phyloP scores from a whole-genome alignment of 2,888 invertebrate species.

The Suillia variegata region DNA sequence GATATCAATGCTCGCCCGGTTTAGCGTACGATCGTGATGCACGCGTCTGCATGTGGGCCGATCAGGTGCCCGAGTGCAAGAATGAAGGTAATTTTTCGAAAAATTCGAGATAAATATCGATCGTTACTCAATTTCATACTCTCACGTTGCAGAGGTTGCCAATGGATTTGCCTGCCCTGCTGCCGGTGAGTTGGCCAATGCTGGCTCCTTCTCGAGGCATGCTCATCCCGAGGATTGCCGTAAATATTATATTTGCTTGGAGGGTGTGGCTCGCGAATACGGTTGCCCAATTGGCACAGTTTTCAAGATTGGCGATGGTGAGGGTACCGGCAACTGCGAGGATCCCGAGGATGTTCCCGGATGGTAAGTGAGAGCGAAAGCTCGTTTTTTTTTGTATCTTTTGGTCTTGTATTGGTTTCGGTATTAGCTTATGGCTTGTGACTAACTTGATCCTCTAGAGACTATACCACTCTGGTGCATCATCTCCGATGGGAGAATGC shows the following conservation, averaged over 20 bases:
- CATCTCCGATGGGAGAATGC: not conserved
- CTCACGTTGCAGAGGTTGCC: slow-evolving; percentile 88
- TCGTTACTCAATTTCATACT: not conserved
- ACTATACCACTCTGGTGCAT: no score
- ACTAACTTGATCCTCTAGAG: not conserved
- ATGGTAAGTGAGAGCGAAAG: slow-evolving; percentile 76
- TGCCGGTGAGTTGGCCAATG: slow-evolving; percentile 76
- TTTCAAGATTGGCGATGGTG: slow-evolving; percentile 90
- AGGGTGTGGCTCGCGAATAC: slow-evolving; percentile 89
- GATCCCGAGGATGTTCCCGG: slow-evolving; percentile 95
- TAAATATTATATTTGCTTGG: slow-evolving; percentile 93
- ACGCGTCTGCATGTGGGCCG: slow-evolving; percentile 95
- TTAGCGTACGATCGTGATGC: slow-evolving; percentile 92
- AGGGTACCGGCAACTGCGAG: slow-evolving; percentile 91
- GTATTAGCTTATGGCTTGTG: slow-evolving; percentile 4
- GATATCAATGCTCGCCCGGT: slow-evolving; percentile 94
- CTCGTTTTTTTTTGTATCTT: slow-evolving; percentile 55
- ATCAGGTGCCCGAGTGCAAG: slow-evolving; percentile 91
- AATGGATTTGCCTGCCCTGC: slow-evolving; percentile 88
- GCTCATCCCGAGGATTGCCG: slow-evolving; percentile 94
- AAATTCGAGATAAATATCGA: not conserved
- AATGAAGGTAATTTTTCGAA: slow-evolving; percentile 72
- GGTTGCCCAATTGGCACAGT: slow-evolving; percentile 96
- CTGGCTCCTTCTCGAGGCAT: slow-evolving; percentile 91
- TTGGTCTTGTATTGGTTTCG: not conserved